These are phyloP conservation scores for Catharus fuscescens DNA, from an alignment of 2,113 vertebrate genomes.

Conservation along the genomic window DNA sequence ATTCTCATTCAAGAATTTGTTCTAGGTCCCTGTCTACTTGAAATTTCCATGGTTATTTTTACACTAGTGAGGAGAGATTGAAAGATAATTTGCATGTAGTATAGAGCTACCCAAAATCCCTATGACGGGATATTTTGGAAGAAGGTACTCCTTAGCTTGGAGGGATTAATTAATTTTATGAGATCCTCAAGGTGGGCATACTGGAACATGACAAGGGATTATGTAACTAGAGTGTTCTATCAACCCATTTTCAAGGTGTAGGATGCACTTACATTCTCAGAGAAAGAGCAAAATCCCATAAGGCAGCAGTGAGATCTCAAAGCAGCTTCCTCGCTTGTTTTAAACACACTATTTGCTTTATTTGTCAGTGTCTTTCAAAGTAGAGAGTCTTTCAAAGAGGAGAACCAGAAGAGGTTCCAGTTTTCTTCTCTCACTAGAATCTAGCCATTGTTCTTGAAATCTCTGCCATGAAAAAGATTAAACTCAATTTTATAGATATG, in stretches of 20 bases:
- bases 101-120: not conserved
- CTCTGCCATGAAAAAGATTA: not conserved
- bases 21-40: not conserved
- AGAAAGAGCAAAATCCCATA: not conserved
- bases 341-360: not conserved
- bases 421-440: not conserved
- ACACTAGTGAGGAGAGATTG: not conserved
- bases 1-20: not conserved
- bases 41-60: not conserved
- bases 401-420: not conserved
- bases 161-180: not conserved
- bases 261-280: not conserved
- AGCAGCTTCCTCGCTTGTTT: not conserved
- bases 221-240: not conserved
- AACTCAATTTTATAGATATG: not conserved
- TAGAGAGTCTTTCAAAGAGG: not conserved
- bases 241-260: not conserved
- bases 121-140: not conserved
- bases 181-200: not conserved
- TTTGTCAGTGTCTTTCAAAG: not conserved
- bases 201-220: rapidly evolving
- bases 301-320: not conserved
- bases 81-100: not conserved
- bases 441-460: not conserved
- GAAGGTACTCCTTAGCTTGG: not conserved